These are phyloP conservation scores for Zaprionus davidi DNA, from an alignment of 1,140 invertebrate species.

Conservation along the genomic window DNA sequence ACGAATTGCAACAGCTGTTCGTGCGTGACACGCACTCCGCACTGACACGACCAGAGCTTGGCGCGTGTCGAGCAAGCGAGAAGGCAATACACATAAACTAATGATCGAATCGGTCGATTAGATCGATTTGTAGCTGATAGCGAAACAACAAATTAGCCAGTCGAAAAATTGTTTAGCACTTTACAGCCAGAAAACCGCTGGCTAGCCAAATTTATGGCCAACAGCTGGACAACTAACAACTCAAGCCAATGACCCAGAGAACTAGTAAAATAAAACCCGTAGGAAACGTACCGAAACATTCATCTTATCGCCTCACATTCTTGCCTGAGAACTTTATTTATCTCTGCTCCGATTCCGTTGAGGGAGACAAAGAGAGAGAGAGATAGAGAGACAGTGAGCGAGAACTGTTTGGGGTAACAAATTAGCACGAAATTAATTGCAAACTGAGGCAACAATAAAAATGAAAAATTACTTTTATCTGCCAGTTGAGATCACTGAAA, in stretches of 20 bases:
- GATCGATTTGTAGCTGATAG: conserved; percentile 40
- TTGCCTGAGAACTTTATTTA: conserved; percentile 42
- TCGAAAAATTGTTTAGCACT: conserved; percentile 64
- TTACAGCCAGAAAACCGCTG: conserved; percentile 42
- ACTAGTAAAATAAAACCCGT: conserved; percentile 39
- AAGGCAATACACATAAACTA: conserved; percentile 30
- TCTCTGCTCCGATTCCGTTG: conserved; percentile 22
- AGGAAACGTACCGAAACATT: conserved; percentile 4
- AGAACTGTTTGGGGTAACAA: conserved; percentile 34
- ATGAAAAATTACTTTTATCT: conserved; percentile 65
- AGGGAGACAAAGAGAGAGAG: not conserved
- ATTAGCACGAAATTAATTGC: conserved; percentile 77
- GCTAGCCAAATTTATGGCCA: conserved; percentile 53
- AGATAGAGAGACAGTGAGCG: conserved; percentile 2
- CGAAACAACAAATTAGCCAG: conserved; percentile 62
- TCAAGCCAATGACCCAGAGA: conserved; percentile 75
- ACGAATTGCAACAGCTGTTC: not conserved
- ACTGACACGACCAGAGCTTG: conserved; percentile 31
- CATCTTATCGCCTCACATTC: not conserved
- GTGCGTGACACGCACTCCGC: conserved; percentile 15
- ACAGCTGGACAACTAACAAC: conserved; percentile 27
- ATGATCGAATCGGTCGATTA: conserved; percentile 29
- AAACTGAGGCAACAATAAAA: conserved; percentile 67
- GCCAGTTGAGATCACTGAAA: conserved; percentile 41
- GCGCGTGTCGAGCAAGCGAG: conserved; percentile 58